Evolutionary conservation across 2,113 vertebrate genomes (phyloP).

Genomic region (Aegotheles bennettii): DNA sequence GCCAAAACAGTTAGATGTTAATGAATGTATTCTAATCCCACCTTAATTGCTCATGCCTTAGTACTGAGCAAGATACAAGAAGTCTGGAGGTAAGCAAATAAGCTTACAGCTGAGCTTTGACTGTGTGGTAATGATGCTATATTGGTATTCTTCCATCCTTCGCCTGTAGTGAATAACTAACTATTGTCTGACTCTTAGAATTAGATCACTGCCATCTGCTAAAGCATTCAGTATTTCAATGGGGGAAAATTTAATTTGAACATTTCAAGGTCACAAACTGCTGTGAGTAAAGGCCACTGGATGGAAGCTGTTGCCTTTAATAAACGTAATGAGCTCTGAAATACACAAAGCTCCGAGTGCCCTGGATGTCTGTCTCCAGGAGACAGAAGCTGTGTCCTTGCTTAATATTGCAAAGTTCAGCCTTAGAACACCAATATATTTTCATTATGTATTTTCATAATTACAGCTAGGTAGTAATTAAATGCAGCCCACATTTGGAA

Average conservation of each 20-base stretch:
- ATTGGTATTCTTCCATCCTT: not conserved
- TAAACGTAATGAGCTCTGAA: conserved; percentile 17
- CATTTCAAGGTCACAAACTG: conserved; percentile 28
- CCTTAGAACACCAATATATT: not conserved
- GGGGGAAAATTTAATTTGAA: conserved; percentile 1
- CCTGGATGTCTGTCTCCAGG: not conserved
- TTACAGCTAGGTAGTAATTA: not conserved
- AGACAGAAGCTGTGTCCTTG: not conserved
- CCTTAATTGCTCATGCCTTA: not conserved
- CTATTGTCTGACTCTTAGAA: not conserved
- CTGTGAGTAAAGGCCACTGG: conserved; percentile 1
- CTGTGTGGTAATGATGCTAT: not conserved
- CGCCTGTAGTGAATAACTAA: not conserved
- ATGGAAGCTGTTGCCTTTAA: conserved; percentile 12
- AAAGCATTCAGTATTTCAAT: not conserved
- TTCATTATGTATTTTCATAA: not conserved
- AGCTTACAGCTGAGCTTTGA: not conserved
- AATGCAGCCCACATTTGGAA: not conserved
- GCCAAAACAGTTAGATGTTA: not conserved
- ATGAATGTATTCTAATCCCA: not conserved
- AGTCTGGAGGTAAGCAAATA: not conserved
- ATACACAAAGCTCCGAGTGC: not conserved
- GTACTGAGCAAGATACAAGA: not conserved
- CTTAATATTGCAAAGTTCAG: not conserved
- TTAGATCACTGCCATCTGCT: conserved; percentile 18